These are phyloP conservation scores for Tadarida brasiliensis DNA, from an alignment of 2,797 vertebrate genomes.

Conservation along the genomic window DNA sequence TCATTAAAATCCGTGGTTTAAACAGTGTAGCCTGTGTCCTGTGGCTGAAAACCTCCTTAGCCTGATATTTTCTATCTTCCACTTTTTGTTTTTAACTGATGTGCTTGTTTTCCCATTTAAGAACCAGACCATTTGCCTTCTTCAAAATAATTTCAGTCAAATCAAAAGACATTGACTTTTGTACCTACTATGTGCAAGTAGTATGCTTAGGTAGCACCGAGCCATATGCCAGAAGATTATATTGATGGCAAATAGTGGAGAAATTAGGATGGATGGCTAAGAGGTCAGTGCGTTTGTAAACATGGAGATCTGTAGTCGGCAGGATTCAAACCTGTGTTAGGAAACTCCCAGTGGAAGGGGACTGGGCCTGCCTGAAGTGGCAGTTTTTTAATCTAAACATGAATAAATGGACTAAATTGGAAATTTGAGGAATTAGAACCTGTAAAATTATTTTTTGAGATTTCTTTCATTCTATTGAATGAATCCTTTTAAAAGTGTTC, in stretches of 20 bases:
- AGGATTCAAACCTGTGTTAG: background rate
- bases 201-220: background rate
- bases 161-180: background rate
- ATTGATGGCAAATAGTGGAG: background rate
- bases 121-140: background rate
- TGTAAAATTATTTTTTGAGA: background rate
- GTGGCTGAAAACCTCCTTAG: background rate
- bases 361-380: background rate
- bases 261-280: background rate
- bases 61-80: background rate
- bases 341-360: background rate
- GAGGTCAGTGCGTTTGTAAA: background rate
- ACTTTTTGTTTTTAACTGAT: background rate
- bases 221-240: background rate
- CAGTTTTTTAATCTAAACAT: background rate
- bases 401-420: background rate
- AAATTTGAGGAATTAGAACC: background rate
- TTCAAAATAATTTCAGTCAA: slow-evolving; percentile 36
- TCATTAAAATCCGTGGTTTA: background rate
- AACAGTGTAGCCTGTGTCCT: background rate
- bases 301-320: background rate
- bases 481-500: background rate
- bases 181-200: background rate
- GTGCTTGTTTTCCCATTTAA: slow-evolving; percentile 18
- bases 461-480: background rate